Base-by-base conservation (phyloP, 1,140 invertebrate genomes). In the Drosophila orena region DNA sequence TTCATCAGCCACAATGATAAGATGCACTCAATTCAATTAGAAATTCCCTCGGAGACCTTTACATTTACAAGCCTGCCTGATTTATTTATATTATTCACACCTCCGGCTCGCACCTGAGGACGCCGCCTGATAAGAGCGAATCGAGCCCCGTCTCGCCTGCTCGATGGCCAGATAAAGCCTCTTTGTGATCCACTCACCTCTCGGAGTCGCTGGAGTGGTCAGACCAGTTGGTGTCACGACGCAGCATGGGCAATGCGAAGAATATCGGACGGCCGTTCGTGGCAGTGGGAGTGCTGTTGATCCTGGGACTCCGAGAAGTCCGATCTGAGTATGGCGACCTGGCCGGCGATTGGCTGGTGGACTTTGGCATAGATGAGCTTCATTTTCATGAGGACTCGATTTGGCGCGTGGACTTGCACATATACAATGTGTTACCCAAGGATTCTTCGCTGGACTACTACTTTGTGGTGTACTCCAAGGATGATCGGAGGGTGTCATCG, bases 341-440 rank as follows among this genome's bases (percentile, higher is more conserved):
- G n/a, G 79, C 52, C 4, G 81, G 81, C 43, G 35, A 69, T 12
- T 81, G 81, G 81, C 42, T 56, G 35, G 59, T 84, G 42, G 49
- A 69, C 8, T 84, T 47, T 22, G 79, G 50, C 0, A 11, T 38
- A 5, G 12, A 30, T 1, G 38, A 78, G 15, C 38, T 77, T 0
- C 24, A 24, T 10, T 0, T 78, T 10, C 10, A 17, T 2, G 59
- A 53, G 20, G 30, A 42, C 6, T 66, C 46, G 0, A 46, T 3
- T 1, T 4, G 42, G 3, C 15, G 34, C 17, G 17, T 77, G 3
- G 7, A 12, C 11, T 6, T 78, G 20, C 46, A 38, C 1, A 77
- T 78, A 17, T 54, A 49, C 17, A 53, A 71, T 50, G 64, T 77
- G 0, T 14, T 34, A 5, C 47, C 53, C 1, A 38, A 24, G 54